These are phyloP conservation scores for Uropetala carovei DNA, from an alignment of 2,888 invertebrate species.

Conservation along the genomic window DNA sequence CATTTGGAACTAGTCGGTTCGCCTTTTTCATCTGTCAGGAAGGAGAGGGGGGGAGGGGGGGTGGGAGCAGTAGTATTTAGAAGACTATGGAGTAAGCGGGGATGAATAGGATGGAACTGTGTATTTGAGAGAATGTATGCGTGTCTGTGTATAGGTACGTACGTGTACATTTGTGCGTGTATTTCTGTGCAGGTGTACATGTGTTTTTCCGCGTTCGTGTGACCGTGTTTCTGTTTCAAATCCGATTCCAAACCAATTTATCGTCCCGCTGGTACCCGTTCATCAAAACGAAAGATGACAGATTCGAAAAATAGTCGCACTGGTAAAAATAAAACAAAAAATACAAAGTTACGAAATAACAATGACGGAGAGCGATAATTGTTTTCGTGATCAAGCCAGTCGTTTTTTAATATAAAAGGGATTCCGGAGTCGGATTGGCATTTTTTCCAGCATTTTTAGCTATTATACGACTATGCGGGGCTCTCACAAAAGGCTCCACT, in stretches of 20 bases:
- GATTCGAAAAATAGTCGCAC: neutral
- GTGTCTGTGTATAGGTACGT: neutral
- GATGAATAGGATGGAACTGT: neutral
- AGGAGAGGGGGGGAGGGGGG: neutral
- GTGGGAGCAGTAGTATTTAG: neutral
- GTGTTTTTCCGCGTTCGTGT: neutral
- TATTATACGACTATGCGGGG: no score
- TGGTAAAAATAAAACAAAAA: neutral
- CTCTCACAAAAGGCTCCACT: no score
- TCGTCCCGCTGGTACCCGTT: neutral
- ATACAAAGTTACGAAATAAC: neutral
- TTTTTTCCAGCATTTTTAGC: no score
- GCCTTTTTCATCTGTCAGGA: neutral
- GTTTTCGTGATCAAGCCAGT: neutral
- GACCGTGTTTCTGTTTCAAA: neutral
- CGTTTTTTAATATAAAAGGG: neutral
- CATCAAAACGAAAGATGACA: neutral
- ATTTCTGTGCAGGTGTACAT: no score
- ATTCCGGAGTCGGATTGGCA: neutral
- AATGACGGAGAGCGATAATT: neutral
- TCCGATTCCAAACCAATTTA: slow-evolving; percentile 5
- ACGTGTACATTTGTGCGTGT: neutral
- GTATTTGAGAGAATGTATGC: no score
- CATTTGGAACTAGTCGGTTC: neutral
- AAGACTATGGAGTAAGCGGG: no score